Base-by-base conservation (phyloP, 2,113 vertebrate genomes). In the Xenopus laevis region DNA sequence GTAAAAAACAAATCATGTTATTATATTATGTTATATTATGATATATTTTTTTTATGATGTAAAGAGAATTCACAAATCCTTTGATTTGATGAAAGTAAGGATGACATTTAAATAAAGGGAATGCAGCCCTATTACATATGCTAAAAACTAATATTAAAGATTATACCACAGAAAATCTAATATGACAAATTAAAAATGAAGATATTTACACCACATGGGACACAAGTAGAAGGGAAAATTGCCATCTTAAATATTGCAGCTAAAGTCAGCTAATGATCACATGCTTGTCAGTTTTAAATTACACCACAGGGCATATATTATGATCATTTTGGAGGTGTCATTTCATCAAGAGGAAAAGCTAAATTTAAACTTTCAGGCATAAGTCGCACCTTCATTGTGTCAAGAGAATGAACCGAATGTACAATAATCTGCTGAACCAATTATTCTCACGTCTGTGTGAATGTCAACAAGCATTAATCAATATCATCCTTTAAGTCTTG, bases 401-500 rank as follows among this genome's bases (percentile, higher is more conserved):
- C 58, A 75, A 55, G 65, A 21, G 63, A 64, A 63, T 57, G 27
- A 77, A 70, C 59, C 47, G 20, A 45, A 70, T 33, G 47, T 69
- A 55, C 18, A 18, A 64, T 68, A 70, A 77, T 77, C 60, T 30
- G 50, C 67, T 63, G 47, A 76, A 64, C 47, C 74, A 77, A 77
- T 77, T 75, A 64, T 77, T 77, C 50, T 47, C 45, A 13, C 65
- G 62, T 69, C 46, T 62, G 47, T 70, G 58, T 64, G 67, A 77
- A 63, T 77, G 74, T 77, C 74, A 77, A 77, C 74, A 70, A 53
- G 50, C 74, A 13, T 67, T 55, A 77, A 77, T 77, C 74, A 69
- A 77, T 77, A 77, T 77, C 74, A 77, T 77, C 74, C 59, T 77
- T 77, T 70, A 77, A 69, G 60, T 50, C 66, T 70, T 70, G 30